Evolutionary conservation across 1,140 invertebrate species (phyloP).

Genomic region (Atopsyche davidsoni): DNA sequence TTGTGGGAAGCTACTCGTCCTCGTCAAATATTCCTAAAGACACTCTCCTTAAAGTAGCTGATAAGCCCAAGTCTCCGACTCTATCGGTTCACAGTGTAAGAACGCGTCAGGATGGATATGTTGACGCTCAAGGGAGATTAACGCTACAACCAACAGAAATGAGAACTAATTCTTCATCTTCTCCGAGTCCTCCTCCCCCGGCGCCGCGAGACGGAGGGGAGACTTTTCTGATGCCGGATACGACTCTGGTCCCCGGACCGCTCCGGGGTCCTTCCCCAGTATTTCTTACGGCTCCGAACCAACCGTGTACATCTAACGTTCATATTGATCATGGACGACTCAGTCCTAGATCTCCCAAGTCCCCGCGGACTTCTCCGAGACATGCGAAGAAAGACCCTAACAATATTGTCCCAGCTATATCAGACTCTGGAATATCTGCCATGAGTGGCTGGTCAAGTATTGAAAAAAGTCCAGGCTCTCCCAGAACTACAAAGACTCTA

Average conservation of each 20-base stretch:
- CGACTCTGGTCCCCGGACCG: slow-evolving; percentile 34
- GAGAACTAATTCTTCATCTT: slow-evolving; percentile 50
- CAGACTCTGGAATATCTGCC: slow-evolving; percentile 77
- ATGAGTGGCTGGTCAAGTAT: slow-evolving; percentile 80
- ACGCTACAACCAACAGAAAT: slow-evolving; percentile 50
- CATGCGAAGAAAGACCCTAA: slow-evolving; percentile 57
- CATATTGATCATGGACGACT: slow-evolving; percentile 48
- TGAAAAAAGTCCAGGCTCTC: slow-evolving; percentile 75
- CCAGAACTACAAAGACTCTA: slow-evolving; percentile 43
- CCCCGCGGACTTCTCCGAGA: slow-evolving; percentile 67
- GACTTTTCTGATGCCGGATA: slow-evolving; percentile 41
- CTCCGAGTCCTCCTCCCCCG: slow-evolving; percentile 71
- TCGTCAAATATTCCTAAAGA: slow-evolving; percentile 18
- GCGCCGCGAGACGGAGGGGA: slow-evolving; percentile 60
- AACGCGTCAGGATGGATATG: slow-evolving; percentile 60
- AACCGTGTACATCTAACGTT: slow-evolving; percentile 32
- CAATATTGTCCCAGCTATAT: slow-evolving; percentile 65
- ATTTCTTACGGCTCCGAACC: slow-evolving; percentile 36
- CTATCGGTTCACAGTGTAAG: slow-evolving; percentile 58
- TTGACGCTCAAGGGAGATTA: slow-evolving; percentile 45
- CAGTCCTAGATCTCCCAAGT: slow-evolving; percentile 66
- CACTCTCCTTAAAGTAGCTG: slow-evolving; percentile 30
- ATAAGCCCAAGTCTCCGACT: slow-evolving; percentile 55
- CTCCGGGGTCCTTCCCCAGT: slow-evolving; percentile 42
- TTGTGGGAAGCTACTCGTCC: slow-evolving; percentile 14